These are phyloP conservation scores for Onychomys leucogaster DNA, from an alignment of 2,797 vertebrate species.

Conservation along the genomic window DNA sequence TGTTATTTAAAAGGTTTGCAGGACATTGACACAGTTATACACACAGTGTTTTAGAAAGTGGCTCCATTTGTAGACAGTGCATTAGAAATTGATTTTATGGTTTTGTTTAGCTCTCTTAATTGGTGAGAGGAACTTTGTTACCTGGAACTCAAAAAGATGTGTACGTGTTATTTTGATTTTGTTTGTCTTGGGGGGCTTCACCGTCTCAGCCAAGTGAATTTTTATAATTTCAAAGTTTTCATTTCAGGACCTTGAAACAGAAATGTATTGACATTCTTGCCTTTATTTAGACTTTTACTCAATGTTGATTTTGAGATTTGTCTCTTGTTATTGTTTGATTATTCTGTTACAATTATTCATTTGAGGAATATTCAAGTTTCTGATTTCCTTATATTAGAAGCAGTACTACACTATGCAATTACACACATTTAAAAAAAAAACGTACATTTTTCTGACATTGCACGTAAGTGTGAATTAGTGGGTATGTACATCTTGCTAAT, in stretches of 20 bases:
- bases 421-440: not conserved
- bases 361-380: not conserved
- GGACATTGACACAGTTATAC: not conserved
- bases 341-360: not conserved
- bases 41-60: not conserved
- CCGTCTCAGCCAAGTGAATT: slow-evolving; percentile 22
- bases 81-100: slow-evolving; percentile 20
- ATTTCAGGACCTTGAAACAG: slow-evolving; percentile 28
- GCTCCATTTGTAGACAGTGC: not conserved
- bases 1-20: not conserved
- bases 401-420: not conserved
- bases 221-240: slow-evolving; percentile 10
- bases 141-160: not conserved
- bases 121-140: not conserved
- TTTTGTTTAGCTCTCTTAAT: slow-evolving; percentile 27
- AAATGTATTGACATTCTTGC: not conserved
- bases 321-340: not conserved
- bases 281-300: slow-evolving; percentile 16
- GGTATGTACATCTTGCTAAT: not conserved
- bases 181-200: slow-evolving; percentile 4
- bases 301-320: not conserved
- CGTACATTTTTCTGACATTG: slow-evolving; percentile 5
- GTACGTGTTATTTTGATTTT: not conserved
- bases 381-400: slow-evolving; percentile 15
- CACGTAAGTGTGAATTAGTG: not conserved